These are phyloP conservation scores for Druceiella hillmani DNA, from an alignment of 2,888 invertebrate species.

Conservation along the genomic window DNA sequence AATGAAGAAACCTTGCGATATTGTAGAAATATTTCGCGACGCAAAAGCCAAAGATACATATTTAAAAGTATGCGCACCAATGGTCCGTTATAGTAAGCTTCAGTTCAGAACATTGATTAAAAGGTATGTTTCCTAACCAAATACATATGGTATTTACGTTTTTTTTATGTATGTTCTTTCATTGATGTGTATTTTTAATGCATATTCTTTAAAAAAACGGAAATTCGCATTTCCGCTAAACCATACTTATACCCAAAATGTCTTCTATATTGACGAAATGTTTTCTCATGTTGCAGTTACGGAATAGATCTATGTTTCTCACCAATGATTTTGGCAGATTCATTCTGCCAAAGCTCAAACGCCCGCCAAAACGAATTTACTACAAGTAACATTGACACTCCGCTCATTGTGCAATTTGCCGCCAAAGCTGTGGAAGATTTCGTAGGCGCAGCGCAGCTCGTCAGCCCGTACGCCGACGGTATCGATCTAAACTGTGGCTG, in stretches of 20 bases:
- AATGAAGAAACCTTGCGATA: constrained; percentile 38
- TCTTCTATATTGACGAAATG: constrained; percentile 2
- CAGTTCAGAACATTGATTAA: constrained; percentile 45
- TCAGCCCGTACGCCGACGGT: constrained; percentile 81
- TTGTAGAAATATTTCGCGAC: constrained; percentile 61
- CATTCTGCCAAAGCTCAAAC: constrained; percentile 83
- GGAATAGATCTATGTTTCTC: constrained; percentile 88
- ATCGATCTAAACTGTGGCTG: constrained; percentile 98
- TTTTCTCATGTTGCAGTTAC: constrained; percentile 49
- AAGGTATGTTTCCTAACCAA: constrained; percentile 32
- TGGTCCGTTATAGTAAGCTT: constrained; percentile 84
- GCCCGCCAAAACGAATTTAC: constrained; percentile 81
- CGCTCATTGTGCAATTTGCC: constrained; percentile 93
- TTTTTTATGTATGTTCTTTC: background rate
- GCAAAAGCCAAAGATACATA: constrained; percentile 46
- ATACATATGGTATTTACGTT: background rate
- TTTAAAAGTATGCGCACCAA: constrained; percentile 85
- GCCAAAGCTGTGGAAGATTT: constrained; percentile 80
- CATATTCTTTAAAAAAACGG: background rate
- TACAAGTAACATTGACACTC: constrained; percentile 70
- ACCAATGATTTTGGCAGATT: constrained; percentile 95
- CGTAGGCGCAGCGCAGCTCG: constrained; percentile 76
- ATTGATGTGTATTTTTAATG: background rate
- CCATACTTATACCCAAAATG: background rate
- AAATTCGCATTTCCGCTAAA: background rate